Conservation (phyloP, 2,797 vertebrate genomes). For the Gila robusta region DNA sequence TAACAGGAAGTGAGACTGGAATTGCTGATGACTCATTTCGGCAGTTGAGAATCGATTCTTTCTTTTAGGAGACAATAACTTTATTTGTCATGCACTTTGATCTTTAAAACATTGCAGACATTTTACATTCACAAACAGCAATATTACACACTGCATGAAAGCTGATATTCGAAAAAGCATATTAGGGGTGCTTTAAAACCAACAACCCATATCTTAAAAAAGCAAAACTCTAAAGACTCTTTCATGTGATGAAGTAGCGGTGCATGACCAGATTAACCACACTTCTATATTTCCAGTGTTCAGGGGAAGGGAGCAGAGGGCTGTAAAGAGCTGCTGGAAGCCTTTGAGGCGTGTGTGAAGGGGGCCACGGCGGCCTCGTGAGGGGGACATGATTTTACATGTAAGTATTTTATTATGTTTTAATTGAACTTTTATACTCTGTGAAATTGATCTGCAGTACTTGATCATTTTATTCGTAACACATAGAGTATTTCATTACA, state of each 20-base stretch:
- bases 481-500: neutral
- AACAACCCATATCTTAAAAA: neutral
- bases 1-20: neutral
- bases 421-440: neutral
- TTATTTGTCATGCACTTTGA: neutral
- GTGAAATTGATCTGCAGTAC: neutral
- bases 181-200: neutral
- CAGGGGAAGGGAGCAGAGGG: conserved; percentile 69
- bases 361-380: conserved; percentile 74
- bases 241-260: neutral
- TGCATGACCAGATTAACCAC: neutral
- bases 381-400: conserved; percentile 17
- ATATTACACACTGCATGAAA: neutral
- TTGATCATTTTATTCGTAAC: neutral
- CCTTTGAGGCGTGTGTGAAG: conserved; percentile 77
- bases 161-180: neutral
- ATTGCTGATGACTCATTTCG: neutral
- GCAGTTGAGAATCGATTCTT: neutral
- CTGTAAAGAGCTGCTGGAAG: conserved; percentile 78
- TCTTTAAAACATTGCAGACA: neutral
- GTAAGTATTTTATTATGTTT: conserved; percentile 3
- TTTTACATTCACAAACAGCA: neutral
- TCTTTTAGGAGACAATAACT: neutral
- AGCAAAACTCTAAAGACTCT: neutral
- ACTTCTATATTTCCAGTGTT: conserved; percentile 66